These are phyloP conservation scores for Cataglyphis hispanica DNA, from an alignment of 1,140 invertebrate species.

Conservation along the genomic window DNA sequence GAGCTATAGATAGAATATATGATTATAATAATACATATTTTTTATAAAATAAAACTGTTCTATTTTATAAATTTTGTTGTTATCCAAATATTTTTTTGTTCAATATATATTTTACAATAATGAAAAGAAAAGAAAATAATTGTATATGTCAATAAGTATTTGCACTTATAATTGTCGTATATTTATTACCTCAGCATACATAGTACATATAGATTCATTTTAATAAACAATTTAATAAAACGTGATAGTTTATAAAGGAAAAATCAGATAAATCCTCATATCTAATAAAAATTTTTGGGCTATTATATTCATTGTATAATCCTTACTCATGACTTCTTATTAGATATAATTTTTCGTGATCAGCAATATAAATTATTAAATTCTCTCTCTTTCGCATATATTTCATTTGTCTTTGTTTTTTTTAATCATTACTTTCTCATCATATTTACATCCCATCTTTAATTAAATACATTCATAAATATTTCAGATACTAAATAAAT, in stretches of 20 bases:
- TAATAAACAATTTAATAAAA: constrained; percentile 11
- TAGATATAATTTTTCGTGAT: too few relatives aligned
- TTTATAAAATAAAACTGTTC: constrained; percentile 31
- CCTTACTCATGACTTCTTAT: not conserved
- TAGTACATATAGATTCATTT: not conserved
- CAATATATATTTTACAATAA: not conserved
- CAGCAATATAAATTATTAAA: not conserved
- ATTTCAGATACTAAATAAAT: constrained; percentile 31
- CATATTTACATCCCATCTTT: not conserved
- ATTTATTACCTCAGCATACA: constrained; percentile 38
- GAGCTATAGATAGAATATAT: not conserved
- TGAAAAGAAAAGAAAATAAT: not conserved
- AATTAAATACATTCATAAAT: constrained; percentile 38
- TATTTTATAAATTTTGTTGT: constrained; percentile 12
- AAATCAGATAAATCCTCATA: not conserved
- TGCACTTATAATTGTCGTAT: constrained; percentile 28
- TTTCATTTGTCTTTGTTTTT: not conserved
- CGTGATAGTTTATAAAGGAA: not conserved
- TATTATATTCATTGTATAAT: not conserved
- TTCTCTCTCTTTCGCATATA: not conserved
- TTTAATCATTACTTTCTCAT: not conserved
- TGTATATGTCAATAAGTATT: not conserved
- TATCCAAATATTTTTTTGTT: not conserved
- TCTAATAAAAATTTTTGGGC: not conserved
- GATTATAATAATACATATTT: constrained; percentile 36